Evolutionary conservation across 2,797 vertebrate genomes (phyloP).

Genomic region (Chaenodraco wilsoni): DNA sequence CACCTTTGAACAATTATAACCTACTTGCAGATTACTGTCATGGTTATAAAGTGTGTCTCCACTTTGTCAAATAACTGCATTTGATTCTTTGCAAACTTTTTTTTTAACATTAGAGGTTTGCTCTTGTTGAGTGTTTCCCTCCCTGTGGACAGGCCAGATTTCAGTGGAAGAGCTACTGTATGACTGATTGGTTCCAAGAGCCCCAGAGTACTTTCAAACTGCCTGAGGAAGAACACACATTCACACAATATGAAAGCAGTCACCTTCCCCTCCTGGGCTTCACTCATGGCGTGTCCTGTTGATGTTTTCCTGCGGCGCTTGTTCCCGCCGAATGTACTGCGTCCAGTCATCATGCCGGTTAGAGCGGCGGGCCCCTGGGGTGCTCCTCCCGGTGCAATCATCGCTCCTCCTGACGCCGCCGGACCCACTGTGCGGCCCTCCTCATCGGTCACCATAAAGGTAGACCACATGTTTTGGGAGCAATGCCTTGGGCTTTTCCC

Average conservation of each 20-base stretch:
- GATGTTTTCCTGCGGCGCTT: slow-evolving; percentile 67
- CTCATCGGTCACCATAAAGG: slow-evolving; percentile 87
- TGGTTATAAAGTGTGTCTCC: not conserved
- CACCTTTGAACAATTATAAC: not conserved
- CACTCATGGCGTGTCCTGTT: slow-evolving; percentile 71
- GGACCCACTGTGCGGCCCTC: slow-evolving; percentile 68
- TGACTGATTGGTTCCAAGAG: slow-evolving; percentile 14
- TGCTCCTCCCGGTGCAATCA: slow-evolving; percentile 12
- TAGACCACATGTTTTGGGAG: slow-evolving; percentile 85
- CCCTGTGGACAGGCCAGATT: not conserved
- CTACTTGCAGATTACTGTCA: not conserved
- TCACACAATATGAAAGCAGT: not conserved
- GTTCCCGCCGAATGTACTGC: slow-evolving; percentile 72
- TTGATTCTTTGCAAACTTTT: slow-evolving; percentile 4
- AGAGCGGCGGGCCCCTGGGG: slow-evolving; percentile 55
- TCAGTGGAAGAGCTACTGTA: not conserved
- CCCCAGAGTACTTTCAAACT: not conserved
- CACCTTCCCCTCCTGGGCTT: slow-evolving; percentile 87
- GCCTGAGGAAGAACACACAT: slow-evolving; percentile 1
- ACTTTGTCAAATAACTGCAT: not conserved
- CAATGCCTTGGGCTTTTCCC: not conserved
- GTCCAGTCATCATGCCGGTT: slow-evolving; percentile 68
- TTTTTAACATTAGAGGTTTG: not conserved
- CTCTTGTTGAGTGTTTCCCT: not conserved
- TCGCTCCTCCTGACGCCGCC: slow-evolving; percentile 7